phyloP scores from a whole-genome alignment of 2,797 vertebrate genomes.

The Siniperca obscura region DNA sequence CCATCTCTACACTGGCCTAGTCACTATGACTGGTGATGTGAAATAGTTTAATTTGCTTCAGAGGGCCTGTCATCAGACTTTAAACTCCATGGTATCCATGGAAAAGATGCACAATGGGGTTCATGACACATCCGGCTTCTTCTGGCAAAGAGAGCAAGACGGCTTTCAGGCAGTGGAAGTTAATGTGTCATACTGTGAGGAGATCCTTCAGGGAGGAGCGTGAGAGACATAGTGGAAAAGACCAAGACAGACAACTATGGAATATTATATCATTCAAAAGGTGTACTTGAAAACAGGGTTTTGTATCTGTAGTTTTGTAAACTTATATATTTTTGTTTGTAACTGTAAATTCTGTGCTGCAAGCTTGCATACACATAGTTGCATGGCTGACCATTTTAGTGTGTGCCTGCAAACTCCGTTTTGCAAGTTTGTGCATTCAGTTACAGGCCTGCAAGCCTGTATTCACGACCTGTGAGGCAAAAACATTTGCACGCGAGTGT shows the following conservation, averaged over 20 bases:
- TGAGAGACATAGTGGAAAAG: slow-evolving; percentile 59
- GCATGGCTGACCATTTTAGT: too few species aligned
- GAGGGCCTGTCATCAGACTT: slow-evolving; percentile 64
- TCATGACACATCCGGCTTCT: slow-evolving; percentile 84
- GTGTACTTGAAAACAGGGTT: too few species aligned
- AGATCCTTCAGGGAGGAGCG: slow-evolving; percentile 67
- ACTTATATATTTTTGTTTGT: too few species aligned
- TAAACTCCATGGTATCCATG: slow-evolving; percentile 75
- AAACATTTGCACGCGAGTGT: too few species aligned
- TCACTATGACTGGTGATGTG: slow-evolving; percentile 52
- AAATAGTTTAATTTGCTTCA: slow-evolving; percentile 65
- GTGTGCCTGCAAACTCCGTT: too few species aligned
- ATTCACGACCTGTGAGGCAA: too few species aligned
- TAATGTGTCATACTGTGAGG: slow-evolving; percentile 78
- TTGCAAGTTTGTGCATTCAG: too few species aligned
- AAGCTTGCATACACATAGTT: too few species aligned
- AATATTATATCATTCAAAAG: too few species aligned
- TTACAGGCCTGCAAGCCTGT: too few species aligned
- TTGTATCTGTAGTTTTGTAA: too few species aligned
- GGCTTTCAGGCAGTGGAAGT: slow-evolving; percentile 79
- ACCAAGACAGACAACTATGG: slow-evolving; percentile 38
- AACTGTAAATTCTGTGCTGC: too few species aligned
- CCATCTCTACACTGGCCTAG: slow-evolving; percentile 29
- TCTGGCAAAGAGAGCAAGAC: slow-evolving; percentile 77
- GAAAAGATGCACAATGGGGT: slow-evolving; percentile 79